Evolutionary conservation across 2,888 invertebrate genomes (phyloP).

Genomic region (Drosophila lutescens): DNA sequence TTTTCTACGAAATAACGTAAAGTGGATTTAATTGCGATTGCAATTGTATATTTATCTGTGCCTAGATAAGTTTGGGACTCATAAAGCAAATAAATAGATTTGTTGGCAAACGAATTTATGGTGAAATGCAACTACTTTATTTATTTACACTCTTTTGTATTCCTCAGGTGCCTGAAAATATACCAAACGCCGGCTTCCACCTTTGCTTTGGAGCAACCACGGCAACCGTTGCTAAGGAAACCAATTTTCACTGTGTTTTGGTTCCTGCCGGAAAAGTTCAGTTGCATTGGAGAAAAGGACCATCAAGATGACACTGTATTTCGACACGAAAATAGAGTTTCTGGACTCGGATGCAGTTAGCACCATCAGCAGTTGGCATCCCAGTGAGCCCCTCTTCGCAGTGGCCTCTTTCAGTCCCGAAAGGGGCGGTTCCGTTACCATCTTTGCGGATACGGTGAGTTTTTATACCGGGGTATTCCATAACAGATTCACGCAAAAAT

Average conservation of each 20-base stretch:
- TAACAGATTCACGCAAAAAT: neutral
- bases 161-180: neutral
- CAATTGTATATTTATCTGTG: neutral
- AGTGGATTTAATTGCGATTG: neutral
- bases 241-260: slow-evolving; percentile 48
- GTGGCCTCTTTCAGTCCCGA: slow-evolving; percentile 94
- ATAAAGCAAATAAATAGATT: neutral
- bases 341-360: slow-evolving; percentile 90
- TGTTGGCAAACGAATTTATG: neutral
- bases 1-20: neutral
- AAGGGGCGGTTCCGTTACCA: slow-evolving; percentile 93
- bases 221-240: slow-evolving; percentile 33
- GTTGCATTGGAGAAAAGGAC: slow-evolving; percentile 3
- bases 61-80: neutral
- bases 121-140: neutral
- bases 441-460: slow-evolving; percentile 93
- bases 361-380: slow-evolving; percentile 93
- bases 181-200: neutral
- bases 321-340: slow-evolving; percentile 93
- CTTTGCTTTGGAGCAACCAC: slow-evolving; percentile 4
- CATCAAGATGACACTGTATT: slow-evolving; percentile 90
- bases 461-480: neutral
- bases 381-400: slow-evolving; percentile 91
- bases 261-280: slow-evolving; percentile 10
- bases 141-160: neutral